Evolutionary conservation across 2,888 invertebrate species (phyloP).

Genomic region (Ryuthela nishihirai): DNA sequence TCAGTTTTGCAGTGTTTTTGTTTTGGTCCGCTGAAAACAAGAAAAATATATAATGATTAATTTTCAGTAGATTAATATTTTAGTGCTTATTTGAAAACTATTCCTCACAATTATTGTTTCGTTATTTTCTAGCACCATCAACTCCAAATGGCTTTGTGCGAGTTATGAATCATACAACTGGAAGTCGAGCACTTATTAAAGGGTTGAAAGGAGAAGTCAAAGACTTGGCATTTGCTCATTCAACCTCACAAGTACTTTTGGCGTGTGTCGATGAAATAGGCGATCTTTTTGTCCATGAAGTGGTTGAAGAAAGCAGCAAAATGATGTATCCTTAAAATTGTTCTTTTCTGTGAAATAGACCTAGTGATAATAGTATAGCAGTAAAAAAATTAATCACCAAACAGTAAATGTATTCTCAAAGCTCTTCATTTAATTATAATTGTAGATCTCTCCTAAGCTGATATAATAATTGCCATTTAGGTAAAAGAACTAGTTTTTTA

Average conservation of each 20-base stretch:
- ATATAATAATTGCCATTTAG: too few species aligned
- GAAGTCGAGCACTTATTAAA: constrained; percentile 74
- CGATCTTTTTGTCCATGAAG: constrained; percentile 65
- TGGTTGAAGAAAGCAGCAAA: constrained; percentile 46
- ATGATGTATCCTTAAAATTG: constrained; percentile 51
- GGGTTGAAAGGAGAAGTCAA: constrained; percentile 84
- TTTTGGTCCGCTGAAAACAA: background rate
- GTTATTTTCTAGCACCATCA: constrained; percentile 3
- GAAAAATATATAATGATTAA: background rate
- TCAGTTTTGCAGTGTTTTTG: background rate
- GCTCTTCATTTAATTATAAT: too few species aligned
- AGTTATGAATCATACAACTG: constrained; percentile 71
- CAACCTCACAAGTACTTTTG: constrained; percentile 69
- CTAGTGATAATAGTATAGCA: too few species aligned
- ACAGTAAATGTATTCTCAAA: too few species aligned
- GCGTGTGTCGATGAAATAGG: constrained; percentile 85
- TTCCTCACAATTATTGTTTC: background rate
- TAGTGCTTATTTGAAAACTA: background rate
- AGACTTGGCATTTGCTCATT: constrained; percentile 86
- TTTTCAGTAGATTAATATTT: background rate
- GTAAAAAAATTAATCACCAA: too few species aligned
- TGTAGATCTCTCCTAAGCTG: too few species aligned
- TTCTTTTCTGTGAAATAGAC: too few species aligned
- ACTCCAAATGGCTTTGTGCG: constrained; percentile 63
- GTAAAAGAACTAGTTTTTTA: too few species aligned